Conservation (phyloP, 2,113 vertebrate species). For the Limanda limanda region DNA sequence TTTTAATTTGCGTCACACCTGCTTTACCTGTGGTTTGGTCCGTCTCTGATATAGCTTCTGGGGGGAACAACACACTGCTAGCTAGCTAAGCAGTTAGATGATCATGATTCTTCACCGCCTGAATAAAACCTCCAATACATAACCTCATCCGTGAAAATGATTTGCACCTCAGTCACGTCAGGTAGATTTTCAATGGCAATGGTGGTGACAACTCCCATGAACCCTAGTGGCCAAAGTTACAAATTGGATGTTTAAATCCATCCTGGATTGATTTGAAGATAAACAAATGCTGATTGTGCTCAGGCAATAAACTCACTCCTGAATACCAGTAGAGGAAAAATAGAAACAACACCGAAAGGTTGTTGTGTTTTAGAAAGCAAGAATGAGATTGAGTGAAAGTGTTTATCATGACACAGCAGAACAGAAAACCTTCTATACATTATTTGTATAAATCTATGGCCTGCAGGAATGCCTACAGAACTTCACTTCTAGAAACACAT, state of each 20-base stretch:
- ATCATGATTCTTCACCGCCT: no score
- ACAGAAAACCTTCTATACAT: conserved; percentile 1
- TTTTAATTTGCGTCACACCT: no score
- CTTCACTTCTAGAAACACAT: background rate
- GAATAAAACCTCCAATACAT: no score
- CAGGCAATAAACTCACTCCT: background rate
- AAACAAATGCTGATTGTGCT: conserved; percentile 15
- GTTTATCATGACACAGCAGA: background rate
- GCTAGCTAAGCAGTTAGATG: no score
- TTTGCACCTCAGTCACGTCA: no score
- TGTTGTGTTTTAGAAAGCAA: background rate
- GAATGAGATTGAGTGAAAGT: background rate
- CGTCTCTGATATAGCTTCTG: no score
- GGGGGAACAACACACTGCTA: no score
- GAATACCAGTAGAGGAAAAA: background rate
- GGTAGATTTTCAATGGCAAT: no score
- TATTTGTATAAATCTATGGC: conserved; percentile 11
- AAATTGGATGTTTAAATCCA: background rate
- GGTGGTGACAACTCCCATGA: no score
- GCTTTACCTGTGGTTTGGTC: no score
- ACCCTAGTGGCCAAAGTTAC: no score
- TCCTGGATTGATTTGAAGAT: background rate
- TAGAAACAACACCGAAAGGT: background rate
- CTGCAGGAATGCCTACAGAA: background rate
- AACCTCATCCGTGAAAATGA: no score